Evolutionary conservation across 2,888 invertebrate genomes (phyloP).

Genomic region (Cactoblastis cactorum): DNA sequence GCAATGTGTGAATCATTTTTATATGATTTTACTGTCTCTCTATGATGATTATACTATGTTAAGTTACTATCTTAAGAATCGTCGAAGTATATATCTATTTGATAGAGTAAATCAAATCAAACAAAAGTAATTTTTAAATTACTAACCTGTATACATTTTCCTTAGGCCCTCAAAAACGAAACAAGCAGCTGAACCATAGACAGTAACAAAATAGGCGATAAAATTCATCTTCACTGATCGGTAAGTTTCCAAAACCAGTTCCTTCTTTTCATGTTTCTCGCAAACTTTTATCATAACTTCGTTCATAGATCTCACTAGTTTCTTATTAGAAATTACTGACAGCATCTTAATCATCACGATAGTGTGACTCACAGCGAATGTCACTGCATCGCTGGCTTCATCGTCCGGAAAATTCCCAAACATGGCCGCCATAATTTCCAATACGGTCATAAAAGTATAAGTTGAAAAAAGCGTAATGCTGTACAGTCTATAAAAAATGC

Average conservation of each 20-base stretch:
- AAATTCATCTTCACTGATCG: conserved; percentile 57
- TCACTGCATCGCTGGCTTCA: conserved; percentile 57
- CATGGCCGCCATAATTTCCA: conserved; percentile 58
- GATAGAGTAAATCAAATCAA: too few species aligned
- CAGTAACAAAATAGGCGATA: conserved; percentile 40
- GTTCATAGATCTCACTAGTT: conserved; percentile 46
- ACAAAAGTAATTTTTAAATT: background rate
- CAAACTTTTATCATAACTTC: conserved; percentile 49
- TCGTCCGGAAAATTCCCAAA: conserved; percentile 58
- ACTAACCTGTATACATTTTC: conserved; percentile 47
- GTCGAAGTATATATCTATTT: too few species aligned
- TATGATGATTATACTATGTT: too few species aligned
- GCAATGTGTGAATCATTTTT: too few species aligned
- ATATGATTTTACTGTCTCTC: too few species aligned
- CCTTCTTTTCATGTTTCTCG: conserved; percentile 44
- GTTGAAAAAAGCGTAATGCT: conserved; percentile 37
- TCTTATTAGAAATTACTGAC: conserved; percentile 48
- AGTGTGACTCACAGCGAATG: conserved; percentile 61
- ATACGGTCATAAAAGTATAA: conserved; percentile 52
- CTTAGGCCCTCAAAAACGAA: conserved; percentile 59
- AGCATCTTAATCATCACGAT: conserved; percentile 59
- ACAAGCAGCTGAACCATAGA: conserved; percentile 47
- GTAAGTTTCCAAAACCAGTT: conserved; percentile 47
- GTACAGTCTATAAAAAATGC: conserved; percentile 42
- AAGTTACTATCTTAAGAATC: too few species aligned